Evolutionary conservation across 2,113 vertebrate species (phyloP), one percentile per base, ranked within the genome.

Genomic region (Mobula hypostoma): DNA sequence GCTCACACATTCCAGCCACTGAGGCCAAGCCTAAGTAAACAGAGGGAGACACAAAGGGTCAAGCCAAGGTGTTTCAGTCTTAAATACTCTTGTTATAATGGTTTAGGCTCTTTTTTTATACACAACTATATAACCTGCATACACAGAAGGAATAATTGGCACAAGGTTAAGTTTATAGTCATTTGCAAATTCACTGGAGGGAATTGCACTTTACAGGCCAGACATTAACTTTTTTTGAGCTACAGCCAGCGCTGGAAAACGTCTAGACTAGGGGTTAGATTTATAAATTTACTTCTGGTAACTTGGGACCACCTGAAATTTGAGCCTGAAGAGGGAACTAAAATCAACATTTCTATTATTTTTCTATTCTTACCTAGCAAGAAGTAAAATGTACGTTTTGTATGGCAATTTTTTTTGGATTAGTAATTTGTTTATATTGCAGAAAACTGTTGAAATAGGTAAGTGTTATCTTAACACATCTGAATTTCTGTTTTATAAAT

Each of bases 1-100:
- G 98, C 97, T 99, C 99, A 95, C 98, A 99, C 98, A 99, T 99
- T 97, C 99, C 99, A 97, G 98, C 98, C 96, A 99, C 99, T 66
- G 99, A 99, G 95, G 99, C 98, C 97, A 99, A 97, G 96, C 99
- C 99, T 99, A 96, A 96, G 97, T 96, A 97, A 97, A 98, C 96
- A 98, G 96, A 97, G 96, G 96, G 96, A 98, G 96, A 97, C 96
- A 97, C 96, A 97, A 96, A 97, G 96, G 97, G 97, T 98, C 96
- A 98, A 96, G 97, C 97, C 97, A 98, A 97, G 96, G 96, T 96
- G 96, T 96, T 97, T 97, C 96, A 97, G 96, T 97, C 96, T 98
- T 96, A 96, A 96, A 96, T 97, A 95, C 95, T 95, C 95, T 95
- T 76, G 94, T 96, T 96, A 97, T 97, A 97, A 98, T 98, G 96